These are phyloP conservation scores for Diplazon laetatorius DNA, from an alignment of 2,888 invertebrate species.

Conservation along the genomic window DNA sequence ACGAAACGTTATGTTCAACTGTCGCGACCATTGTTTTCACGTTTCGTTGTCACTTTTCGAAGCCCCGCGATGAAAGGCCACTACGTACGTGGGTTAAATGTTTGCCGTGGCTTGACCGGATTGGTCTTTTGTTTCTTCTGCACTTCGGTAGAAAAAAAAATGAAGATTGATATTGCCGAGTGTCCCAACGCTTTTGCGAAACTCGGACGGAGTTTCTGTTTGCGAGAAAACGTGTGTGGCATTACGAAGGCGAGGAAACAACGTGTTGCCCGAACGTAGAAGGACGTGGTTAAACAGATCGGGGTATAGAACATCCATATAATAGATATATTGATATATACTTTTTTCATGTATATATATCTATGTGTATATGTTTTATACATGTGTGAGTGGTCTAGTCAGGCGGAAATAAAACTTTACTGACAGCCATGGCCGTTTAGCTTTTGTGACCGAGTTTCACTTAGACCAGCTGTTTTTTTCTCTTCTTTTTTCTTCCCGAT, in stretches of 20 bases:
- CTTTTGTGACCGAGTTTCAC: slow-evolving; percentile 11
- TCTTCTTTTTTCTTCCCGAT: too few species aligned
- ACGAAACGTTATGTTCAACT: not conserved
- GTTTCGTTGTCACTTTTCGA: not conserved
- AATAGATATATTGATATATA: too few species aligned
- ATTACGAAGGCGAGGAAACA: slow-evolving; percentile 1
- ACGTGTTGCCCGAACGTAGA: not conserved
- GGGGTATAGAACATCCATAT: too few species aligned
- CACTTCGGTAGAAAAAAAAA: slow-evolving; percentile 5
- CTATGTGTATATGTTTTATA: not conserved
- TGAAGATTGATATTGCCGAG: slow-evolving; percentile 15
- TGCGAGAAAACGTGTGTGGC: not conserved
- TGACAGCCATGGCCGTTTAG: not conserved
- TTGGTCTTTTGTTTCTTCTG: slow-evolving; percentile 7
- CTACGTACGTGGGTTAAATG: not conserved
- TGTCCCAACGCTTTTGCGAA: not conserved
- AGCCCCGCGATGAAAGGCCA: not conserved
- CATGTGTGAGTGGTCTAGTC: not conserved
- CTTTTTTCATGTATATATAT: not conserved
- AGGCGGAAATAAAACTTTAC: slow-evolving; percentile 17
- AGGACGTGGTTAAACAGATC: not conserved
- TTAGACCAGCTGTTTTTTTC: slow-evolving; percentile 30
- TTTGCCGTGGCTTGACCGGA: not conserved
- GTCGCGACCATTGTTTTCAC: not conserved
- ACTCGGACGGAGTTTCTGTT: not conserved